Base-by-base conservation (phyloP, 2,888 invertebrate genomes). In the Ernsta delagoae region DNA sequence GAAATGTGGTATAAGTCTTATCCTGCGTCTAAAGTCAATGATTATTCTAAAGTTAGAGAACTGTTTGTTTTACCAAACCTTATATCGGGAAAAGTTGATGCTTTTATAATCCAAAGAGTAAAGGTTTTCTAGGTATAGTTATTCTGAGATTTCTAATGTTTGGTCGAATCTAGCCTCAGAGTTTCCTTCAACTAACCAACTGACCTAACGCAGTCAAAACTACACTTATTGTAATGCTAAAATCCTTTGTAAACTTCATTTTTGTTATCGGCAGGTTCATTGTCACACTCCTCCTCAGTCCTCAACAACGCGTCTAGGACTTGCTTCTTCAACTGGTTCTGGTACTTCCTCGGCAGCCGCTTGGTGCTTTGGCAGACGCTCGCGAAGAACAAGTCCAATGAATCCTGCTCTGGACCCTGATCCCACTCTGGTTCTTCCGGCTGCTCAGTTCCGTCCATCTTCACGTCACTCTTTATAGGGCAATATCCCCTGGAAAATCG, bases 371-470 rank as follows among this genome's bases (percentile, higher is more conserved):
- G 89, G 75, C 92, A 92, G 65, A 92, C 88, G 77, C 91, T 90
- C 11, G 92, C 92, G 73, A 93, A 93, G 83, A 92, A 93, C 75
- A 93, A 77, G 54, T 92, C 92, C 34, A 93, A 72, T 1, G 89
- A 83, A 61, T 89, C 89, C 31, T 73, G 77, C 48, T 88, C 89
- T 0, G 88, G 85, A n/a, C 70, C 71, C 0, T 83, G 79, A 45
- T 87, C 87, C 90, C 87, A 88, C 2, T 77, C 80, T 36, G 65
- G 73, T 57, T 87, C 89, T 45, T 88, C 89, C 0, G 88, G 86
- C 12, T 79, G 82, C 6, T 87, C 80, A 0, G 71, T 68, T 31
- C 86, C 86, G 70, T 88, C 90, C 5, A 83, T 43, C 68, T 92
- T 90, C 4, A 86, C 75, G 73, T 84, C 80, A 43, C 82, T 76